Base-by-base conservation (phyloP, 2,797 vertebrate genomes). In the Phrynocephalus forsythii region DNA sequence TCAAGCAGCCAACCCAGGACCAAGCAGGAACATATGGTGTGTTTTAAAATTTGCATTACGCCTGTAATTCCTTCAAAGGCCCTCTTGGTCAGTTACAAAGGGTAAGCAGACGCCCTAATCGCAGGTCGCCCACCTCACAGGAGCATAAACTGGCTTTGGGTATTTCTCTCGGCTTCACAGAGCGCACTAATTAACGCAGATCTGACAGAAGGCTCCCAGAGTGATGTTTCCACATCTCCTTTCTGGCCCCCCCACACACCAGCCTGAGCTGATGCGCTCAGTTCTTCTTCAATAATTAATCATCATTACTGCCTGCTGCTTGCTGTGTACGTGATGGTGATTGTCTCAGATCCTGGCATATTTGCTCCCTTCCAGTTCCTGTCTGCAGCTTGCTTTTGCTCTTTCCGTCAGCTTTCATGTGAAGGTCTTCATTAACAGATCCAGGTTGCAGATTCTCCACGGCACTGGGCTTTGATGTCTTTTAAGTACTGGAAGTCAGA, bases 281-380 rank as follows among this genome's bases (percentile, higher is more conserved):
- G 92, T 94, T 94, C 95, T 92, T 92, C 94, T 95, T 97, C 93
- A 97, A 96, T 97, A 96, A 96, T 97, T 96, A 95, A 97, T 95
- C 91, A 92, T 94, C 94, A 91, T 92, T 92, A 87, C 93, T 94
- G 81, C 94, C 94, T 95, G 92, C 94, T 94, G 90, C 86, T 91
- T 89, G 85, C 91, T 72, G 33, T 86, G 88, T 92, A 91, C 86
- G 90, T 90, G 93, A 50, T 90, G 92, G 87, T 90, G 88, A 66
- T 30, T 1, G 92, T 91, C 95, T 94, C 73, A 11, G 93, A 93
- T 95, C 94, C 93, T 94, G 93, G 94, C 91, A 73, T 87, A 88
- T 93, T 92, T 93, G 87, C 94, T 86, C 91, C 79, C 63, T 90
- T 94, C 93, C 94, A 90, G 90, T 93, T 93, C 89, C 92, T 93